phyloP scores from a whole-genome alignment of 1,140 invertebrate species.

The Dinoponera quadriceps region DNA sequence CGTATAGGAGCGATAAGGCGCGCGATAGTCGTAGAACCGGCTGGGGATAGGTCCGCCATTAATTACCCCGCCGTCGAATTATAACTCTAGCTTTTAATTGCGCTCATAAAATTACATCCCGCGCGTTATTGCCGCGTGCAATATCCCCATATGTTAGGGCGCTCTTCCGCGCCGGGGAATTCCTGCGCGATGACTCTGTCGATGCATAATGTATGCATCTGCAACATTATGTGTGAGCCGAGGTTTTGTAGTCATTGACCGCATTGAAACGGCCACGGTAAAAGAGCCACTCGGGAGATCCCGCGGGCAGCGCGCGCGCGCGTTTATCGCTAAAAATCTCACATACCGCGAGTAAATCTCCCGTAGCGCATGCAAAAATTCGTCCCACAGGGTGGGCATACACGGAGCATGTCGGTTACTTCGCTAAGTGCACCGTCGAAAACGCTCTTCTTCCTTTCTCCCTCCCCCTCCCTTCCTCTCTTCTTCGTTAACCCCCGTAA shows the following conservation, averaged over 20 bases:
- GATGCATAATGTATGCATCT: slow-evolving; percentile 42
- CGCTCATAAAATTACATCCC: slow-evolving; percentile 54
- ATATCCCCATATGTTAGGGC: slow-evolving; percentile 44
- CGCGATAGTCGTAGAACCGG: slow-evolving; percentile 51
- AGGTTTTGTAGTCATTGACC: slow-evolving; percentile 27
- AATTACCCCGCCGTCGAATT: slow-evolving; percentile 50
- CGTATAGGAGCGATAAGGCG: background rate
- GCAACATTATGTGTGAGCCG: slow-evolving; percentile 14
- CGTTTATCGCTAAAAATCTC: background rate
- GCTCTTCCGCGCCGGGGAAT: slow-evolving; percentile 37
- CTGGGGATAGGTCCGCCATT: slow-evolving; percentile 30
- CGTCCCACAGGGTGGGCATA: too few relatives aligned
- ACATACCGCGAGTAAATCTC: too few relatives aligned
- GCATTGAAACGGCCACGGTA: background rate
- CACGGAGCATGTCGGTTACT: too few relatives aligned
- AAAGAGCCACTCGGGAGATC: background rate
- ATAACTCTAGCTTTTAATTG: slow-evolving; percentile 56
- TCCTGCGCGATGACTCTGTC: slow-evolving; percentile 44
- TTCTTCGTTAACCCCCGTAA: too few relatives aligned
- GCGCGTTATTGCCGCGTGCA: slow-evolving; percentile 42
- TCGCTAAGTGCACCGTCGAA: too few relatives aligned
- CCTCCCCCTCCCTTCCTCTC: too few relatives aligned
- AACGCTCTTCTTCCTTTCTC: too few relatives aligned
- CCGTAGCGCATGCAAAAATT: too few relatives aligned
- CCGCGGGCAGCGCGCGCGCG: background rate